A percentile compares a stretch with the other conserved stretches of the same genome.
Conservation (phyloP, 2,113 vertebrate species). For the Pedionomus torquatus region DNA sequence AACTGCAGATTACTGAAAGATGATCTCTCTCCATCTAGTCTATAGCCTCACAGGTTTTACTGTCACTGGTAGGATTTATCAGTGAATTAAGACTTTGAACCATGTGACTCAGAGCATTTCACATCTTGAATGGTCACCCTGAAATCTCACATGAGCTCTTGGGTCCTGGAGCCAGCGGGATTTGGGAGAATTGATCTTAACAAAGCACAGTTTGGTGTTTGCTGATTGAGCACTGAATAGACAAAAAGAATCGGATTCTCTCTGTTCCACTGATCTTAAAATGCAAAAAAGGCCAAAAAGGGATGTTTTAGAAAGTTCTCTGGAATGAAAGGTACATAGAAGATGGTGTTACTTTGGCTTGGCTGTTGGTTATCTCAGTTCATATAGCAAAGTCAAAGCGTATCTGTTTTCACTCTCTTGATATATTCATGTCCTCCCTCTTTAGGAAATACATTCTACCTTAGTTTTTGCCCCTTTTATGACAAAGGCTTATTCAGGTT, state of each 20-base stretch:
- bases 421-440: background rate
- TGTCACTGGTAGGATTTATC: background rate
- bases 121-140: background rate
- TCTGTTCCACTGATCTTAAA: background rate
- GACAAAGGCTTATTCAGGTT: background rate
- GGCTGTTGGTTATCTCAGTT: background rate
- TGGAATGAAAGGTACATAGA: background rate
- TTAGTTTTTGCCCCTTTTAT: background rate
- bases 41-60: background rate
- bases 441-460: background rate
- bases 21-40: background rate
- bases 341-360: background rate
- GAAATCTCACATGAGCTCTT: background rate
- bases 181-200: background rate
- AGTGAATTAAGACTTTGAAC: background rate
- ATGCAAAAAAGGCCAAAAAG: background rate
- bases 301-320: background rate
- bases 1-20: background rate
- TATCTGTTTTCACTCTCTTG: background rate
- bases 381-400: background rate
- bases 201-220: background rate
- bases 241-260: background rate
- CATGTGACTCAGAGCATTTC: background rate
- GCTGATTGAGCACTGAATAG: background rate
- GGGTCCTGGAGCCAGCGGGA: background rate